Percentiles rank a stretch among this genome's conserved stretches.
These are phyloP conservation scores for Callaeas wilsoni DNA, from an alignment of 2,113 vertebrate genomes.

Conservation along the genomic window DNA sequence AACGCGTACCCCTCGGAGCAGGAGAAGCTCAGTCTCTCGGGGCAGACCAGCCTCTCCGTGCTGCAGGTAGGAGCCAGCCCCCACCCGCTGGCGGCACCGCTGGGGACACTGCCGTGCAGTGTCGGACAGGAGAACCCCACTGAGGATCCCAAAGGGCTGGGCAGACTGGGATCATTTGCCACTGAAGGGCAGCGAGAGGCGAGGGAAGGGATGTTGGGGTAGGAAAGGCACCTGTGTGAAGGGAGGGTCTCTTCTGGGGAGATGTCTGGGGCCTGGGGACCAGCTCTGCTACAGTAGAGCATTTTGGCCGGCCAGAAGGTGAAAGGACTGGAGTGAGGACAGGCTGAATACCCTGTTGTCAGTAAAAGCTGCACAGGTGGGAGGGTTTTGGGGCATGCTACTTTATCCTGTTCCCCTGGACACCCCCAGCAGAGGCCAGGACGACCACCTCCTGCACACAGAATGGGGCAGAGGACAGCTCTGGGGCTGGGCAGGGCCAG, in stretches of 20 bases:
- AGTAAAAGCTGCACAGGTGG: neutral
- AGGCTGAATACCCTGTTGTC: neutral
- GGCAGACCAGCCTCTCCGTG: constrained; percentile 88
- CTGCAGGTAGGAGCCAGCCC: constrained; percentile 82
- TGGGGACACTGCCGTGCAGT: neutral
- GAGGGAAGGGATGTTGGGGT: neutral
- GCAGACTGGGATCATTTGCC: neutral
- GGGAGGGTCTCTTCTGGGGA: no score
- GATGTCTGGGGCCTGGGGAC: neutral
- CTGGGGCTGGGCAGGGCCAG: neutral
- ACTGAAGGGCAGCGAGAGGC: neutral
- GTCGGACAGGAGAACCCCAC: neutral
- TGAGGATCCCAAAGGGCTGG: neutral
- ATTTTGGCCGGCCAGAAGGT: neutral
- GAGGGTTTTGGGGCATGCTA: neutral
- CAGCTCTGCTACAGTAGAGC: neutral
- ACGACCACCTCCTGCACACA: no score
- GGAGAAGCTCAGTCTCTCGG: constrained; percentile 90
- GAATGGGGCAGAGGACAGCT: neutral
- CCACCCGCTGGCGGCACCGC: accelerated
- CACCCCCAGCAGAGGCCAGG: neutral
- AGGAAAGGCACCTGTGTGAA: neutral
- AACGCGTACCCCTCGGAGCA: constrained; percentile 96
- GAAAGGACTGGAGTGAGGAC: neutral
- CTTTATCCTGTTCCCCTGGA: neutral